Evolutionary conservation across 2,888 invertebrate genomes (phyloP), one percentile per base, ranked within the genome.

Genomic region (Camptogramma bilineatum): DNA sequence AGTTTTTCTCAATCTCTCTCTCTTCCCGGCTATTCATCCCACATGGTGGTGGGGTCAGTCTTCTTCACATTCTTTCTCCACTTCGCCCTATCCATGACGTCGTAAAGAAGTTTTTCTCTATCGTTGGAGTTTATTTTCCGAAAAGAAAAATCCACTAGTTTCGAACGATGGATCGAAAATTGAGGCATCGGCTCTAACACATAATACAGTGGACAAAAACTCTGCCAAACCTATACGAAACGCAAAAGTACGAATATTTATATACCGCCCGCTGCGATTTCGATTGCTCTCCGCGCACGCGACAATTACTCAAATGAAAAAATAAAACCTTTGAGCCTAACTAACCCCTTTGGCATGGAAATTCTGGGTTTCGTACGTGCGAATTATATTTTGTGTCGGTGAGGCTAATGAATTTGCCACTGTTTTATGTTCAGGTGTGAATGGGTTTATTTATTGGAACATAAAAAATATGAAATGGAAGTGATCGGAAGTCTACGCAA

Each of bases 291-390:
- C 19, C 53, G 57, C 53, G 57, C 53, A 55, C 39, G 52, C 42
- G 31, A 68, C 68, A 61, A 67, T 70, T 65, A 68, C 66, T 62
- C 53, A 62, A 70, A 68, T 57, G 24, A 61, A 65, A 59, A 52
- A 59, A 59, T 48, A 64, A 63, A 61, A 54, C 52, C 52, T 65
- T 64, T 62, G 59, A 63, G 56, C 56, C 63, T 66, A 66, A 71
- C 70, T 62, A 69, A 24, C 66, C 61, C 57, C 63, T 62, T 54
- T 24, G 51, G 19, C 34, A 55, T 55, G 64, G 64, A 52, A 56
- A 51, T 44, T 47, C 44, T 48, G 64, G 53, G 57, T 42, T 52
- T 34, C 13, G 54, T 39, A 58, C 66, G 58, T 62, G 66, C 34
- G 31, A 58, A 66, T 58, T 52, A 62, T 62, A 44, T 60, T 60